Conservation (phyloP, 1,140 invertebrate genomes). For the Acromyrmex heyeri region DNA sequence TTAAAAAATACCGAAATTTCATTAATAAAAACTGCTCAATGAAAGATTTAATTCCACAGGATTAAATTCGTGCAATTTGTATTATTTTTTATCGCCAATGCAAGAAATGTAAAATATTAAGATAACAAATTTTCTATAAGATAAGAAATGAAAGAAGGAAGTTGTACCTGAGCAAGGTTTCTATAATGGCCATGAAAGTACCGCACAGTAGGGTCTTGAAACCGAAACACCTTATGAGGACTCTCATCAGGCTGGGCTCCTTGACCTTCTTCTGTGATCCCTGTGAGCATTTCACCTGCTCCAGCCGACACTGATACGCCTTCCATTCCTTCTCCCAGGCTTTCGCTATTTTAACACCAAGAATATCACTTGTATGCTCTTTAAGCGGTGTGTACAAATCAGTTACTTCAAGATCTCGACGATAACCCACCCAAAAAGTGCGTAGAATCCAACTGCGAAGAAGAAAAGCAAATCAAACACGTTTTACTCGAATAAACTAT, state of each 20-base stretch:
- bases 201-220: conserved; percentile 86
- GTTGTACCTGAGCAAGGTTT: conserved; percentile 87
- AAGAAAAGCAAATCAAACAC: conserved; percentile 49
- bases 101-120: neutral
- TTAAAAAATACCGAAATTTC: neutral
- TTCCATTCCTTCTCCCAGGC: conserved; percentile 81
- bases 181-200: conserved; percentile 85
- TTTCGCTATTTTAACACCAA: conserved; percentile 85
- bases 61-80: neutral
- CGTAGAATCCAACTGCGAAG: conserved; percentile 89
- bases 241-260: conserved; percentile 87
- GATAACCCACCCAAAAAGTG: conserved; percentile 90
- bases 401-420: conserved; percentile 89
- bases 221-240: conserved; percentile 87
- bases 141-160: too few species aligned
- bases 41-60: neutral
- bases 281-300: conserved; percentile 25
- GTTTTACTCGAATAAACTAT: conserved; percentile 9
- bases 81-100: neutral
- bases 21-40: neutral
- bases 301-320: conserved; percentile 57
- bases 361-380: conserved; percentile 79
- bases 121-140: too few species aligned
- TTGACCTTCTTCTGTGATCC: conserved; percentile 61
- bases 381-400: too few species aligned